Evolutionary conservation across 2,888 invertebrate genomes (phyloP).

Genomic region (Cheilosia variabilis): DNA sequence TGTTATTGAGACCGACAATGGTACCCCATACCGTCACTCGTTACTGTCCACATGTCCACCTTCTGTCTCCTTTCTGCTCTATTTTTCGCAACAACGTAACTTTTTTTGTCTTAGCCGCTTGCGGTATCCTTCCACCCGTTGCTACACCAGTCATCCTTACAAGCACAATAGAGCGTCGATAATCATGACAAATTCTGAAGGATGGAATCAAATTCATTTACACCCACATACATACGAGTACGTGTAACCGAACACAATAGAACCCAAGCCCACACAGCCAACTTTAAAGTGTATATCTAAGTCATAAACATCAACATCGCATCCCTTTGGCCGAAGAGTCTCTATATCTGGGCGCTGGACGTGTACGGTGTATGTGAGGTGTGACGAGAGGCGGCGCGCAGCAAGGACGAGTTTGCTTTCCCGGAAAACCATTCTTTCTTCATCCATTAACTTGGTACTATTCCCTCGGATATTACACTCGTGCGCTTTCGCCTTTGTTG

Average conservation of each 20-base stretch:
- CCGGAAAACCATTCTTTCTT: conserved; percentile 61
- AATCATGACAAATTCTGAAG: conserved; percentile 66
- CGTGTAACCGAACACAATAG: conserved; percentile 35
- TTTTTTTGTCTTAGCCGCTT: background rate
- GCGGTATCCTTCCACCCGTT: background rate
- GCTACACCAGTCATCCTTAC: conserved; percentile 7
- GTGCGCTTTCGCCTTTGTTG: conserved; percentile 57
- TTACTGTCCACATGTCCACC: conserved; percentile 21
- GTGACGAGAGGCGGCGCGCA: background rate
- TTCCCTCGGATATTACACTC: conserved; percentile 17
- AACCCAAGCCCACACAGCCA: background rate
- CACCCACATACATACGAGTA: background rate
- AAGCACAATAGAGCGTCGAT: conserved; percentile 49
- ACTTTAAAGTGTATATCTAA: conserved; percentile 21
- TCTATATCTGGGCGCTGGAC: background rate
- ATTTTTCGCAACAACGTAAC: conserved; percentile 10
- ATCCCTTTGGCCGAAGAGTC: conserved; percentile 10
- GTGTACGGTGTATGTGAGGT: conserved; percentile 7
- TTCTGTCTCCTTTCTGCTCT: conserved; percentile 11
- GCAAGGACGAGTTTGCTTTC: conserved; percentile 54
- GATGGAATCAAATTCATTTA: conserved; percentile 51
- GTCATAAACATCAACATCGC: conserved; percentile 52
- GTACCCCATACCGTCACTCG: conserved; percentile 14
- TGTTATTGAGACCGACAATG: conserved; percentile 31
- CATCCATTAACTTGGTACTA: conserved; percentile 53